Base-by-base conservation (phyloP, 2,113 vertebrate genomes). In the Chaenogobius annularis region DNA sequence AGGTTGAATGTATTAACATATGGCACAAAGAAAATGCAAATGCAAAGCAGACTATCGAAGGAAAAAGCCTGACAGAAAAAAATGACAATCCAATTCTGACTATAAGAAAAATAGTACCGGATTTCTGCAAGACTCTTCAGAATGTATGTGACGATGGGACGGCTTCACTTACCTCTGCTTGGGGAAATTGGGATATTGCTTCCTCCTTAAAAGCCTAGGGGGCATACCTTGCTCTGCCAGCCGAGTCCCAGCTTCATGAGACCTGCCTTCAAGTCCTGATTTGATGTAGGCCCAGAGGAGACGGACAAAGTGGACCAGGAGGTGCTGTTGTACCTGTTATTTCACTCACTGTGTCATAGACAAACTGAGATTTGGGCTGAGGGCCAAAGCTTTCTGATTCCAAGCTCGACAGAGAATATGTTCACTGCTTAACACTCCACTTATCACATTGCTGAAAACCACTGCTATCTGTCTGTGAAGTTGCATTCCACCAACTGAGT, bases 341-440 rank as follows among this genome's bases (percentile, higher is more conserved):
- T 70, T 66, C 71, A 46, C 71, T 73, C 69, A 31, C 68, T 81
- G 64, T 66, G 20, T 43, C 58, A 61, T 31, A 35, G 58, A 61
- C 58, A 65, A 26, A 73, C 43, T 54, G 17, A 69, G 37, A 50
- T 54, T 69, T 20, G 37, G 75, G 70, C 62, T 10, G 40, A 88
- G 75, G 74, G 75, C 77, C 58, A 74, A 74, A 77, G 75, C 74
- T 81, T 80, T 56, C 79, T 75, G 79, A 78, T 73, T 86, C 86
- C 77, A 81, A 86, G 77, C 77, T 80, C 26, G 74, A 56, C 84
- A 75, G 76, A 40, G 15, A 66, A 31, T 20, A 55, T 65, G 80
- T 46, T 9, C 0, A 23, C 22, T 23, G 55, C 61, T 83, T 58
- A 15, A 58, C 62, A 26, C 68, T 69, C 55, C 62, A 44, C 44